A percentile compares a stretch with the other conserved stretches of the same genome.
Conservation (phyloP, 2,797 vertebrate species). For the Odontamblyopus lacepedii region DNA sequence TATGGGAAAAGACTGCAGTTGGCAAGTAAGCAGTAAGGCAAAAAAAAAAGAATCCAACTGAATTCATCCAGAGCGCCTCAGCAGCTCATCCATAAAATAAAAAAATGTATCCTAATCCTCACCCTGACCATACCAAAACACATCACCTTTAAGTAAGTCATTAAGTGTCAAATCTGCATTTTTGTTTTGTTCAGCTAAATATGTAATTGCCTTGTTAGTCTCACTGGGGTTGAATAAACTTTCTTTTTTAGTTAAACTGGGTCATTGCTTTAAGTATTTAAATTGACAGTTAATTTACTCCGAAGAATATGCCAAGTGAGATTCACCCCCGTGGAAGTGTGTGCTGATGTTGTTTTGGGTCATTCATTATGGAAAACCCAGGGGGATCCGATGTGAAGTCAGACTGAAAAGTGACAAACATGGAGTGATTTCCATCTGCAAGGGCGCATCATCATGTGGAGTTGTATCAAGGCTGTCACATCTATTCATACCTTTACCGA, state of each 20-base stretch:
- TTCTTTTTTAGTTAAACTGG: neutral
- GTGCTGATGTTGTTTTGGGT: conserved; percentile 18
- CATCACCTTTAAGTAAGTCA: no score
- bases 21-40: no score
- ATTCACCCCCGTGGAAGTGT: conserved; percentile 15
- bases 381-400: conserved; percentile 20
- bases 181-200: neutral
- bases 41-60: no score
- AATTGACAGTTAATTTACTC: conserved; percentile 24
- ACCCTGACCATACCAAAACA: no score
- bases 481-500: conserved; percentile 47
- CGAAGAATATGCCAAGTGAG: neutral
- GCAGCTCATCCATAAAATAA: no score
- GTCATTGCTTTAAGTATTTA: conserved; percentile 6
- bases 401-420: conserved; percentile 35
- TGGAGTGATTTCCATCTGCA: conserved; percentile 38
- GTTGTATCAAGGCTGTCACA: conserved; percentile 37
- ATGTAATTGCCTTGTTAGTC: neutral
- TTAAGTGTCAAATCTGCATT: no score
- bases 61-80: no score
- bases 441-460: conserved; percentile 30
- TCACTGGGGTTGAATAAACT: conserved; percentile 4
- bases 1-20: no score
- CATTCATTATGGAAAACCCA: conserved; percentile 13
- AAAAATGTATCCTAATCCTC: no score